phyloP scores from a whole-genome alignment of 2,113 vertebrate species.

The Aspidoscelis tigris region DNA sequence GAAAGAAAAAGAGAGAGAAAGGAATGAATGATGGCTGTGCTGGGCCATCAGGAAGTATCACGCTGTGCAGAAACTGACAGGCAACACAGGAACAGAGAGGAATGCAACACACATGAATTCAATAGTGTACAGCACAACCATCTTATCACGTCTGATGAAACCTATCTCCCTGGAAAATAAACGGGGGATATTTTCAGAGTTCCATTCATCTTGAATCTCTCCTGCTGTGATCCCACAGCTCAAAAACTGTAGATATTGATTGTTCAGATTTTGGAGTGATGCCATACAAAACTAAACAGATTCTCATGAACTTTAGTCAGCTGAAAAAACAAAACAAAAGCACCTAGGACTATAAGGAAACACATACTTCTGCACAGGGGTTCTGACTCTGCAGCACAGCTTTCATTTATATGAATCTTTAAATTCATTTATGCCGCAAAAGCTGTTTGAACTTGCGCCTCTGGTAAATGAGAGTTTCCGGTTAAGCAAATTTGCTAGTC shows the following conservation, averaged over 20 bases:
- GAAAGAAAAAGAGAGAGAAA: no score
- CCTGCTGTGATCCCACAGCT: slow-evolving; percentile 14
- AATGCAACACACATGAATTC: not conserved
- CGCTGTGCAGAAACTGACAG: not conserved
- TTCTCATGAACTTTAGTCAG: slow-evolving; percentile 43
- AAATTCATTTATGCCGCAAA: not conserved
- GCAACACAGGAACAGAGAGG: not conserved
- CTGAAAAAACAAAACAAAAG: slow-evolving; percentile 40
- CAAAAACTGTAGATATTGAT: not conserved
- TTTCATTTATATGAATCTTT: not conserved
- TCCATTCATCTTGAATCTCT: slow-evolving; percentile 1
- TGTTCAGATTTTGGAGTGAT: slow-evolving; percentile 14
- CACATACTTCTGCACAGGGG: not conserved
- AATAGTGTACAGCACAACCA: slow-evolving; percentile 1
- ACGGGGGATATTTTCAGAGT: not conserved
- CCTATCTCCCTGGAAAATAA: slow-evolving; percentile 14
- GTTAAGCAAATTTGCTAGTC: no score
- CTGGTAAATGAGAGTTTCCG: no score
- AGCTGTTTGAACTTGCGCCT: no score
- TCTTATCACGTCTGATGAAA: not conserved
- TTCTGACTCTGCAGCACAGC: not conserved
- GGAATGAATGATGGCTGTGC: not conserved
- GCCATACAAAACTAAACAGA: slow-evolving; percentile 22
- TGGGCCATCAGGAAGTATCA: not conserved
- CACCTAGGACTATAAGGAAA: not conserved